Percentiles rank a stretch among this genome's conserved stretches.
These are phyloP conservation scores for Pachyramphus minor DNA, from an alignment of 2,113 vertebrate genomes.

Conservation along the genomic window DNA sequence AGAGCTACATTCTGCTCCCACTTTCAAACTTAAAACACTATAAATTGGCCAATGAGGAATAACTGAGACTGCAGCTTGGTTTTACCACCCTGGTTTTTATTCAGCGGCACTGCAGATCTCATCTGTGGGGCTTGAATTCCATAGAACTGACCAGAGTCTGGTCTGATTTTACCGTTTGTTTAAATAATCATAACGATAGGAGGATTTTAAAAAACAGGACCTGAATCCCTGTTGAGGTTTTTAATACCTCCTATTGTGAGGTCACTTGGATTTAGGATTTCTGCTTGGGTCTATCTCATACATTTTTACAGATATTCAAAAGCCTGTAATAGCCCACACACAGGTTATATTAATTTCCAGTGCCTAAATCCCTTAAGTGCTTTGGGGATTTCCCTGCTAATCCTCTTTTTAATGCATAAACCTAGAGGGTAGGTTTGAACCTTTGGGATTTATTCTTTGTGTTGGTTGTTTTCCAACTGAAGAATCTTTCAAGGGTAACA, in stretches of 20 bases:
- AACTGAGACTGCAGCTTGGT: background rate
- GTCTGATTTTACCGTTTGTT: background rate
- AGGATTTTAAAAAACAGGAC: slow-evolving; percentile 9
- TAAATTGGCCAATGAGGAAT: background rate
- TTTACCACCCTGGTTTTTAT: background rate
- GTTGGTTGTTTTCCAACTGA: background rate
- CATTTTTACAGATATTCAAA: slow-evolving; percentile 11
- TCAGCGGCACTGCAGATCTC: background rate
- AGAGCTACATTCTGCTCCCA: background rate
- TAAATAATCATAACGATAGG: background rate
- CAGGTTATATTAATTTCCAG: slow-evolving; percentile 38
- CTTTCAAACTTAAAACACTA: background rate
- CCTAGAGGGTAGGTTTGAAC: slow-evolving; percentile 3
- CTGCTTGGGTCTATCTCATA: background rate
- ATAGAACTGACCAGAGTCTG: background rate
- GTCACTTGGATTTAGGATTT: slow-evolving; percentile 13
- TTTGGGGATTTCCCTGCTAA: slow-evolving; percentile 32
- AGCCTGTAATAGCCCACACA: background rate
- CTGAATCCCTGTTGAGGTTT: background rate
- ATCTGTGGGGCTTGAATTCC: background rate
- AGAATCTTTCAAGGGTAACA: slow-evolving; percentile 32
- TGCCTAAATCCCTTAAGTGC: slow-evolving; percentile 33
- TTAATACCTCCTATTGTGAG: background rate
- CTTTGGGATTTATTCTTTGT: slow-evolving; percentile 28
- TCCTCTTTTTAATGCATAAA: slow-evolving; percentile 27